Base-by-base conservation (phyloP, 2,888 invertebrate species). In the Liodrosophila aerea region DNA sequence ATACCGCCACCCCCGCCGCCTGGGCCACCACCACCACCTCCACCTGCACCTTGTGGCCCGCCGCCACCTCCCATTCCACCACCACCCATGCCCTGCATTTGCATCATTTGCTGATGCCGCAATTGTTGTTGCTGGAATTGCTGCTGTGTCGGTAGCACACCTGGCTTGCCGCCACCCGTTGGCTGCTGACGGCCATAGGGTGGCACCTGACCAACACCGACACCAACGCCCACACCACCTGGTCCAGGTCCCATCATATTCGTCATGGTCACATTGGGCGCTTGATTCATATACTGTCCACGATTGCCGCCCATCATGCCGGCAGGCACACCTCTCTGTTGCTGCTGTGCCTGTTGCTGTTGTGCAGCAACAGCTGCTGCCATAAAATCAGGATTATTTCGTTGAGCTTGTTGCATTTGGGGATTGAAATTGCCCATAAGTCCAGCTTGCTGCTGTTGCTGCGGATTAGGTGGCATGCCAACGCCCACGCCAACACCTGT, bases 201-300 rank as follows among this genome's bases (percentile, higher is more conserved):
- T 1, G 95, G 95, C 8, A 95, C 95, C 0, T 95, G 94, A 7
- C 94, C 95, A 12, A 81, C 74, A 8, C 59, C 59, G 22, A 22
- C 47, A 8, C 41, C 40, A 2, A 56, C 71, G 5, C 76, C 76
- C 1, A 75, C 75, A 8, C 77, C 77, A 1, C 85, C 86, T 2
- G 81, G 81, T 9, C 86, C 81, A 11, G 90, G 90, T 1, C 85
- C 86, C 86, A 89, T 88, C 88, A 90, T 90, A 52, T 87, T 90
- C 49, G 94, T 94, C 96, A 96, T 96, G 0, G 96, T 95, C 1
- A 96, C 96, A 88, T 96, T 96, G 1, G 96, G 96, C 2, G 95
- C 94, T 91, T 94, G 92, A 87, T 87, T 88, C 86, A 90, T 89
- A 50, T 89, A 90, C 57, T 90, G 90, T 0, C 88, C 87, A 1